Percentiles rank a stretch among this genome's conserved stretches.
Evolutionary conservation across 2,888 invertebrate species (phyloP).

Genomic region (Chorisops tibialis): DNA sequence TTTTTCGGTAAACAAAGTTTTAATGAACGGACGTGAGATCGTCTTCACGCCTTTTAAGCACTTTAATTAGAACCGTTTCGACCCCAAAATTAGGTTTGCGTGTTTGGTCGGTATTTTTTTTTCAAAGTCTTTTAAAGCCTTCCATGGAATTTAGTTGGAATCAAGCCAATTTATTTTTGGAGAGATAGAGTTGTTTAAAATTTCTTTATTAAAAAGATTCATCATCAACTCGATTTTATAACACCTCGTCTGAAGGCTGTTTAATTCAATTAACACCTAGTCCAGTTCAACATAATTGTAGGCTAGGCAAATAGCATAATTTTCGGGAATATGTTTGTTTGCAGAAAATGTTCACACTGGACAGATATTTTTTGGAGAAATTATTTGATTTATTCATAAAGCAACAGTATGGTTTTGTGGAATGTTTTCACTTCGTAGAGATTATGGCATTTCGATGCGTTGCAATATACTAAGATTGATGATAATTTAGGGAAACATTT

Average conservation of each 20-base stretch:
- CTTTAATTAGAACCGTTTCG: slow-evolving; percentile 10
- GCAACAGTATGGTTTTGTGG: background rate
- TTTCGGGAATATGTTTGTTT: background rate
- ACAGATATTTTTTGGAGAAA: background rate
- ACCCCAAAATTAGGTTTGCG: slow-evolving; percentile 1
- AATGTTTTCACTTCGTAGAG: background rate
- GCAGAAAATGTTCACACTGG: background rate
- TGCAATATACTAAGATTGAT: slow-evolving; percentile 14
- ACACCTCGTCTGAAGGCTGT: no score
- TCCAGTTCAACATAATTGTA: no score
- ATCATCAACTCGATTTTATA: no score
- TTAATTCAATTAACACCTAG: no score
- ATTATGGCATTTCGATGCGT: background rate
- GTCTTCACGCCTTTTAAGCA: slow-evolving; percentile 16
- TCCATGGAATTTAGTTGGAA: no score
- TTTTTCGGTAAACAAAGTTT: slow-evolving; percentile 22
- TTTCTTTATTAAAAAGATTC: no score
- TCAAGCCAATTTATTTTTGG: no score
- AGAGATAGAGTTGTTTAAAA: no score
- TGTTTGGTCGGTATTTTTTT: background rate
- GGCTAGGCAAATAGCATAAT: background rate
- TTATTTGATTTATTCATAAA: background rate
- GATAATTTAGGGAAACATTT: slow-evolving; percentile 1
- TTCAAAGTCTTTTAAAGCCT: background rate
- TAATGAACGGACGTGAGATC: slow-evolving; percentile 5